Evolutionary conservation across 2,797 vertebrate genomes (phyloP).

Genomic region (Phaenicophaeus curvirostris): DNA sequence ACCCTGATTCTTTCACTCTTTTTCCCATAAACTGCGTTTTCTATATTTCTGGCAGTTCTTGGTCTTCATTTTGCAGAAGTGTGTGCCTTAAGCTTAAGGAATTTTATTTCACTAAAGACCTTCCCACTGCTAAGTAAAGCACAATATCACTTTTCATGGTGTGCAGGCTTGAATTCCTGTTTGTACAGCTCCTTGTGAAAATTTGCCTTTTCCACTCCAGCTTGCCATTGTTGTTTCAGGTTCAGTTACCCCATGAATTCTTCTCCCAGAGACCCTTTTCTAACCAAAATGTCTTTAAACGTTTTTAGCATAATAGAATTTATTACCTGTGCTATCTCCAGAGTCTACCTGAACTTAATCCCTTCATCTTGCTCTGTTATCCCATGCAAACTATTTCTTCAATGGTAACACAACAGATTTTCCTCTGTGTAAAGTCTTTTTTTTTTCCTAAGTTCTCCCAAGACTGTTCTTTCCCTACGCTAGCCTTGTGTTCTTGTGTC

Average conservation of each 20-base stretch:
- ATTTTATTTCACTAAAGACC: neutral
- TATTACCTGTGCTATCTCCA: neutral
- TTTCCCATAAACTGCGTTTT: neutral
- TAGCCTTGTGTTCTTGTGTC: neutral
- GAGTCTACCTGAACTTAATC: neutral
- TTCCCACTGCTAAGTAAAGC: neutral
- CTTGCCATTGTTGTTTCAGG: neutral
- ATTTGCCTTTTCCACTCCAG: neutral
- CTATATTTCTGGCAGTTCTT: neutral
- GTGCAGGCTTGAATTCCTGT: neutral
- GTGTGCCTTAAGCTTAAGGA: neutral
- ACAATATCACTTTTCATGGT: neutral
- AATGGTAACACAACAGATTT: neutral
- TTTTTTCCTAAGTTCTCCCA: neutral
- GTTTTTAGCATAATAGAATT: neutral
- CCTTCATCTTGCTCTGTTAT: neutral
- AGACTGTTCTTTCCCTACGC: neutral
- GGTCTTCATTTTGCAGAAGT: neutral
- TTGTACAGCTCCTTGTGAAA: neutral
- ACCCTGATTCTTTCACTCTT: neutral
- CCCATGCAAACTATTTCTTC: neutral
- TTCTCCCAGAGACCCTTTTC: neutral
- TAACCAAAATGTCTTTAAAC: neutral
- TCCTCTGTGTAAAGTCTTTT: neutral
- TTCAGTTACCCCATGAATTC: neutral